Conservation (phyloP, 1,140 invertebrate genomes). For the Theocolax elegans region DNA sequence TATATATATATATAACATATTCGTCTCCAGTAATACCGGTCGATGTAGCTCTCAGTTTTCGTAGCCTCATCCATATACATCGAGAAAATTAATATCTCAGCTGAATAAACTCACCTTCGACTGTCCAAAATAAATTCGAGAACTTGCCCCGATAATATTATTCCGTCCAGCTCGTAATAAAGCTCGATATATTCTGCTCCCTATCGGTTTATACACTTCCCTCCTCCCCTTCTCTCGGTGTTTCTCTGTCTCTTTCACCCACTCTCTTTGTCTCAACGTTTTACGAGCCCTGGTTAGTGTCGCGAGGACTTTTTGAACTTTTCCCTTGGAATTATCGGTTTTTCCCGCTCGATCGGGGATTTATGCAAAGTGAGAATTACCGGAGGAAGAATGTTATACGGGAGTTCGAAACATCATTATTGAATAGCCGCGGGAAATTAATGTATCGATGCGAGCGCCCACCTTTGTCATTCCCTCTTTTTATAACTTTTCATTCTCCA, state of each 20-base stretch:
- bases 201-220: no score
- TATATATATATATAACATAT: no score
- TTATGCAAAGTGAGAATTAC: slow-evolving; percentile 34
- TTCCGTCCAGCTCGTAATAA: no score
- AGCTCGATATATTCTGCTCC: no score
- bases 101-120: slow-evolving; percentile 60
- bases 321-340: background rate
- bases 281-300: slow-evolving; percentile 7
- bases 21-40: no score
- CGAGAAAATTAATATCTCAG: slow-evolving; percentile 65
- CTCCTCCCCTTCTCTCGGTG: slow-evolving; percentile 25
- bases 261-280: background rate
- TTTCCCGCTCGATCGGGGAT: background rate
- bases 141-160: slow-evolving; percentile 31
- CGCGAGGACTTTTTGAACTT: slow-evolving; percentile 20
- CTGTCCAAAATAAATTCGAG: slow-evolving; percentile 39
- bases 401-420: slow-evolving; percentile 30
- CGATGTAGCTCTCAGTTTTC: no score
- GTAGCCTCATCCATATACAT: slow-evolving; percentile 64
- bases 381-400: background rate
- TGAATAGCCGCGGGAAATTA: slow-evolving; percentile 13
- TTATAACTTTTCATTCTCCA: background rate
- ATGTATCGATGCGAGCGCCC: background rate
- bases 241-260: no score
- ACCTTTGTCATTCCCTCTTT: background rate